Conservation (phyloP, 2,797 vertebrate species). For the Enteromius argenteus region DNA sequence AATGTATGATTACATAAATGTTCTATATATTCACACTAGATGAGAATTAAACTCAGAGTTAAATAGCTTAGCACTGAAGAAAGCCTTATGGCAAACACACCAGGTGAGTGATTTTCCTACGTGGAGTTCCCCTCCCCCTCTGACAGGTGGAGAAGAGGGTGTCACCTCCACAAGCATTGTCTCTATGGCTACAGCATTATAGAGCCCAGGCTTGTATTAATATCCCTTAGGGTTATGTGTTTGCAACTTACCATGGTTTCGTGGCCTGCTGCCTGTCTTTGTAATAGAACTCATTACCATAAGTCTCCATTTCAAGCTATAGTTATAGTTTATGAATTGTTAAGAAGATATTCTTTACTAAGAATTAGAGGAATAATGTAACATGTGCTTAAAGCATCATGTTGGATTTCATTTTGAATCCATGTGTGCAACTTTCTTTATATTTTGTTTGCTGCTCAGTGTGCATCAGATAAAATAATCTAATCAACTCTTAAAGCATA, state of each 20-base stretch:
- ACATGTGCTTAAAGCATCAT: neutral
- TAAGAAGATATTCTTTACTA: neutral
- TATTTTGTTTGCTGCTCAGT: neutral
- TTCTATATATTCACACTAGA: neutral
- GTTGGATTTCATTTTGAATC: neutral
- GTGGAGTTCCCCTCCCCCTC: conserved; percentile 4
- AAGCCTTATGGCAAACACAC: neutral
- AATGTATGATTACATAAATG: neutral
- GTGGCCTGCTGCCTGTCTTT: neutral
- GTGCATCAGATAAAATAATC: neutral
- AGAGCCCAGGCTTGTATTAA: conserved; percentile 10
- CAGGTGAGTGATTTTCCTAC: neutral
- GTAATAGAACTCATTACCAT: neutral
- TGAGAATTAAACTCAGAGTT: neutral
- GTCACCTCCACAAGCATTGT: conserved; percentile 41
- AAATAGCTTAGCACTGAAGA: neutral
- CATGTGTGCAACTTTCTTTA: neutral
- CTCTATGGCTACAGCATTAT: conserved; percentile 52
- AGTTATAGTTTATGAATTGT: neutral
- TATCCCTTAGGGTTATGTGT: conserved; percentile 37
- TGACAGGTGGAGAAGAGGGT: conserved; percentile 37
- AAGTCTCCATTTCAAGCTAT: neutral
- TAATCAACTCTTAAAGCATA: neutral
- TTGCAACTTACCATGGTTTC: conserved; percentile 35
- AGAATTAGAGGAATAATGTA: neutral